phyloP scores from a whole-genome alignment of 1,140 invertebrate species.

The Drosophila pseudoobscura region DNA sequence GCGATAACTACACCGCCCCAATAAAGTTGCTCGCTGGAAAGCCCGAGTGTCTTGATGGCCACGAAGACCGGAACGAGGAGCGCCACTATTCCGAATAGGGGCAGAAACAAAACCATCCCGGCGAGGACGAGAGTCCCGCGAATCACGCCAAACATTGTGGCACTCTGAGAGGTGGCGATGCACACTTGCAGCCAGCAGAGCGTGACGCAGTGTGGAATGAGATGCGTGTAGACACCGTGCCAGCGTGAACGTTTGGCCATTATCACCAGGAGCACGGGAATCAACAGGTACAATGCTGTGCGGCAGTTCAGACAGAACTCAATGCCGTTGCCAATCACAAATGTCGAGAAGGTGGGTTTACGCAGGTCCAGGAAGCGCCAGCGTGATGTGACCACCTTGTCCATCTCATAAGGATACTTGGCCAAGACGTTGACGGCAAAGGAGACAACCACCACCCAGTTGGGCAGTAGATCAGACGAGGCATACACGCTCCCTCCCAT shows the following conservation, averaged over 20 bases:
- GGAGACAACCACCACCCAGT: slow-evolving; percentile 89
- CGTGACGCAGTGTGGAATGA: slow-evolving; percentile 93
- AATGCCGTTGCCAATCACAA: slow-evolving; percentile 91
- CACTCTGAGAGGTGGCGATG: slow-evolving; percentile 90
- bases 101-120: slow-evolving; percentile 90
- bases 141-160: slow-evolving; percentile 91
- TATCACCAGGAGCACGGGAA: slow-evolving; percentile 88
- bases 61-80: slow-evolving; percentile 89
- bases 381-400: slow-evolving; percentile 90
- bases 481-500: slow-evolving; percentile 88
- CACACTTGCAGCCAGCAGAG: slow-evolving; percentile 94
- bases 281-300: slow-evolving; percentile 89
- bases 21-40: slow-evolving; percentile 86
- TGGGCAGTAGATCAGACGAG: slow-evolving; percentile 85
- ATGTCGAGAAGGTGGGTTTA: slow-evolving; percentile 91
- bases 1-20: slow-evolving; percentile 85
- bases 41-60: slow-evolving; percentile 87
- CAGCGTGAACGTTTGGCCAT: slow-evolving; percentile 90
- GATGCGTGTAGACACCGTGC: slow-evolving; percentile 90
- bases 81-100: slow-evolving; percentile 89
- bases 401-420: slow-evolving; percentile 93
- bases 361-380: slow-evolving; percentile 92
- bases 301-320: slow-evolving; percentile 93
- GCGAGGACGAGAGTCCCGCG: slow-evolving; percentile 90
- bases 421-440: slow-evolving; percentile 92